phyloP scores from a whole-genome alignment of 2,113 vertebrate species.

The Nerophis lumbriciformis region DNA sequence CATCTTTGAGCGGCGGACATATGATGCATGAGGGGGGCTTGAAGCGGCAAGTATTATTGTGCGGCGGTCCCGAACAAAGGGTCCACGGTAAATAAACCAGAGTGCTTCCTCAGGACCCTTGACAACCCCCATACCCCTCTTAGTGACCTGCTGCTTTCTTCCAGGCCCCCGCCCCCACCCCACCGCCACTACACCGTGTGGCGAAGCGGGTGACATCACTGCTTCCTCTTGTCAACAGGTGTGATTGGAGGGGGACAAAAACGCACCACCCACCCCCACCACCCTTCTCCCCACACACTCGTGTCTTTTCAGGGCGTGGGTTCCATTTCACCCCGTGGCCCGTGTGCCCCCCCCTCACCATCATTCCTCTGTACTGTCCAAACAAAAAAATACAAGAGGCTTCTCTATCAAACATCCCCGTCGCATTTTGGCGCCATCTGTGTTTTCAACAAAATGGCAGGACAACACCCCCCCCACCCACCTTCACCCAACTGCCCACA shows the following conservation, averaged over 20 bases:
- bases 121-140: slow-evolving; percentile 27
- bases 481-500: neutral
- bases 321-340: slow-evolving; percentile 56
- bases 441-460: neutral
- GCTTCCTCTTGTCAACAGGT: slow-evolving; percentile 73
- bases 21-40: slow-evolving; percentile 60
- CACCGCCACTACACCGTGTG: slow-evolving; percentile 32
- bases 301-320: slow-evolving; percentile 47
- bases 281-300: slow-evolving; percentile 19
- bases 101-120: slow-evolving; percentile 56
- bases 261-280: neutral
- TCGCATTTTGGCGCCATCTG: slow-evolving; percentile 1
- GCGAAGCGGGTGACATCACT: slow-evolving; percentile 76
- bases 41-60: slow-evolving; percentile 76
- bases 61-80: slow-evolving; percentile 72
- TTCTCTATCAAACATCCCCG: neutral
- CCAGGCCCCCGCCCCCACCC: slow-evolving; percentile 4
- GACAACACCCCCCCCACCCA: neutral
- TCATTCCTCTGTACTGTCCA: neutral
- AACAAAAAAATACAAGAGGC: slow-evolving; percentile 6
- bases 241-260: slow-evolving; percentile 44
- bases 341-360: slow-evolving; percentile 1
- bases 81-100: slow-evolving; percentile 79
- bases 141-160: slow-evolving; percentile 61
- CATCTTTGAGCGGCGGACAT: slow-evolving; percentile 58